A percentile compares a stretch with the other conserved stretches of the same genome.
phyloP scores from a whole-genome alignment of 2,888 invertebrate genomes.

The Ophion ventricosus region DNA sequence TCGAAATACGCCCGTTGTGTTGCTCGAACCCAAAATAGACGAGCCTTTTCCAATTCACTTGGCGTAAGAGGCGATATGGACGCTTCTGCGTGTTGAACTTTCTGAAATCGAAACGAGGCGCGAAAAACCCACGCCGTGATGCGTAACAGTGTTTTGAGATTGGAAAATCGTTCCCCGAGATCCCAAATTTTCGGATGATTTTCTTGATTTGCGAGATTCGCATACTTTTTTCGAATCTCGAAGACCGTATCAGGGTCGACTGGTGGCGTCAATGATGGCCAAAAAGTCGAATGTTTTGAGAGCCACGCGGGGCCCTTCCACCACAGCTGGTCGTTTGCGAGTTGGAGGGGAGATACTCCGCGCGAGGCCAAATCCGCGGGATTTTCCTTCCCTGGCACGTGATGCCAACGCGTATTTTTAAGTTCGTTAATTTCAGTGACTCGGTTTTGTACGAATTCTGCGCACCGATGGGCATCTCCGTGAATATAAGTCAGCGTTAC shows the following conservation, averaged over 20 bases:
- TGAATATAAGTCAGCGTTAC: slow-evolving; percentile 22
- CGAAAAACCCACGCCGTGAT: slow-evolving; percentile 31
- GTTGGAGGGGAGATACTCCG: slow-evolving; percentile 45
- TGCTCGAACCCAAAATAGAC: slow-evolving; percentile 44
- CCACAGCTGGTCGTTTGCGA: slow-evolving; percentile 40
- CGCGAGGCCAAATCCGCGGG: slow-evolving; percentile 62
- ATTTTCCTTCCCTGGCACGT: slow-evolving; percentile 66
- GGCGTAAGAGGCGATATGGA: not conserved
- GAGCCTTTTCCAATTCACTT: slow-evolving; percentile 23
- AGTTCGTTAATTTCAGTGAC: slow-evolving; percentile 68
- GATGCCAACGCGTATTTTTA: slow-evolving; percentile 65
- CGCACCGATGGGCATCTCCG: slow-evolving; percentile 66
- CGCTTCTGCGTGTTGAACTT: not conserved
- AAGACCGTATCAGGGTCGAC: slow-evolving; percentile 5
- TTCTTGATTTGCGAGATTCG: not conserved
- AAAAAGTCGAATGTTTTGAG: slow-evolving; percentile 24
- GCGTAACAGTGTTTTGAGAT: slow-evolving; percentile 19
- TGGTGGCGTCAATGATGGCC: slow-evolving; percentile 38
- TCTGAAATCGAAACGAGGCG: slow-evolving; percentile 13
- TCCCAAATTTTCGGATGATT: slow-evolving; percentile 1
- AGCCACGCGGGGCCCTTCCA: slow-evolving; percentile 60
- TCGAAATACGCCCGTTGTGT: slow-evolving; percentile 49
- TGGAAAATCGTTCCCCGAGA: slow-evolving; percentile 38
- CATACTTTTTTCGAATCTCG: slow-evolving; percentile 32
- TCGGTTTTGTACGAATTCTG: slow-evolving; percentile 71